phyloP scores from a whole-genome alignment of 2,888 invertebrate species.

The Dryobotodes eremita region DNA sequence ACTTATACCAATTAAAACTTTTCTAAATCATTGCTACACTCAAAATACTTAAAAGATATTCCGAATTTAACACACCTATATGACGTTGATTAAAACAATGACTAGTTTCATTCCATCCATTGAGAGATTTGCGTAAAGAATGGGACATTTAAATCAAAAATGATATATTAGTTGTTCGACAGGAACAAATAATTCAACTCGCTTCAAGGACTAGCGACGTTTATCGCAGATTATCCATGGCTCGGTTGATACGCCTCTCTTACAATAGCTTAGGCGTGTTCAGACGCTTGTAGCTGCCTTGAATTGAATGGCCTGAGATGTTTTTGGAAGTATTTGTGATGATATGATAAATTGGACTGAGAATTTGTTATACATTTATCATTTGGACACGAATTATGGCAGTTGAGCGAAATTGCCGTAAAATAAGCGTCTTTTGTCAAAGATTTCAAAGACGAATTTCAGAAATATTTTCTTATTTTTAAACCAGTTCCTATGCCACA shows the following conservation, averaged over 20 bases:
- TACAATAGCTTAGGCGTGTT: slow-evolving; percentile 68
- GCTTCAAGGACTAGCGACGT: slow-evolving; percentile 78
- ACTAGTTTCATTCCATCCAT: slow-evolving; percentile 30
- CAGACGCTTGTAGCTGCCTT: slow-evolving; percentile 56
- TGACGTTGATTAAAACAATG: slow-evolving; percentile 49
- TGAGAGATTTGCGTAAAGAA: slow-evolving; percentile 36
- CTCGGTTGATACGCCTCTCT: slow-evolving; percentile 72
- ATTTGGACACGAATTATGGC: slow-evolving; percentile 14
- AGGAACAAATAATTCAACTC: slow-evolving; percentile 68
- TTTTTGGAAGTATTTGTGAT: slow-evolving; percentile 23
- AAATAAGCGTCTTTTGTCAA: slow-evolving; percentile 27
- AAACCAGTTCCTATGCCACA: not conserved
- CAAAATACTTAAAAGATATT: slow-evolving; percentile 5
- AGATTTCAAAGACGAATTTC: not conserved
- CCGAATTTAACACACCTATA: slow-evolving; percentile 17
- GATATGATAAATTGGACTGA: slow-evolving; percentile 31
- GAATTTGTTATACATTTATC: slow-evolving; percentile 23
- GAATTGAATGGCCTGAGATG: slow-evolving; percentile 45
- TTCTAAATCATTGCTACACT: slow-evolving; percentile 2
- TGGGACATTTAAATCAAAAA: slow-evolving; percentile 64
- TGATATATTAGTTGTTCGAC: slow-evolving; percentile 64
- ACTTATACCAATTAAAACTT: not conserved
- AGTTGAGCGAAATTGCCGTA: slow-evolving; percentile 15
- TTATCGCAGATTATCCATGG: slow-evolving; percentile 84
- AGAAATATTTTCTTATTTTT: not conserved